Percentiles rank a stretch among this genome's conserved stretches.
Evolutionary conservation across 1,140 invertebrate species (phyloP).

Genomic region (Lerema accius): DNA sequence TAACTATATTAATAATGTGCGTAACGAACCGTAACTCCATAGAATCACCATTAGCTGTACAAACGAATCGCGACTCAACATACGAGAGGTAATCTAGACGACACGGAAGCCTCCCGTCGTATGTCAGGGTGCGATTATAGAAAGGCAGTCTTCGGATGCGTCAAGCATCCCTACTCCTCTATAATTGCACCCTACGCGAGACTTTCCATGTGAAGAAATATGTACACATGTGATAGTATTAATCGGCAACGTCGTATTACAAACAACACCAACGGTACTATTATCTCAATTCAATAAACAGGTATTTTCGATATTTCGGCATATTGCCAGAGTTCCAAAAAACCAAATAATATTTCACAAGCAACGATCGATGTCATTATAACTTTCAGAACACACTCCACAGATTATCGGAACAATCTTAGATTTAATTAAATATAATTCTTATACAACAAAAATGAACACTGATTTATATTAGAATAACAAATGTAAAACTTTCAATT

Average conservation of each 20-base stretch:
- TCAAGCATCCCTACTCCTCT: too few species aligned
- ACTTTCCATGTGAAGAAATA: not conserved
- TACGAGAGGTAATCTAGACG: slow-evolving; percentile 17
- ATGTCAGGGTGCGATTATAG: not conserved
- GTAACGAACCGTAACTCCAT: slow-evolving; percentile 59
- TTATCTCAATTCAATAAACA: not conserved
- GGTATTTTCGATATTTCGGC: too few species aligned
- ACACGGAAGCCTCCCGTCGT: not conserved
- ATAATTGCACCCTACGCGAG: not conserved
- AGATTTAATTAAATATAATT: not conserved
- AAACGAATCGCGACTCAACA: slow-evolving; percentile 42
- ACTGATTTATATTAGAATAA: not conserved
- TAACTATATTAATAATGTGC: slow-evolving; percentile 62
- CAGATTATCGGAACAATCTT: not conserved
- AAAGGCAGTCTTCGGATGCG: not conserved
- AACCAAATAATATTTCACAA: too few species aligned
- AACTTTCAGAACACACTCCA: too few species aligned
- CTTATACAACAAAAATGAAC: not conserved
- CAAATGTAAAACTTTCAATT: slow-evolving; percentile 1
- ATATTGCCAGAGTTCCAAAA: too few species aligned
- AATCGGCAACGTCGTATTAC: not conserved
- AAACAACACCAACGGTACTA: not conserved
- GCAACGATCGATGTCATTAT: too few species aligned
- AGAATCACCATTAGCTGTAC: slow-evolving; percentile 57
- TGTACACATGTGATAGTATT: not conserved